Evolutionary conservation across 2,888 invertebrate species (phyloP), one percentile per base, ranked within the genome.

Genomic region (Busseola fusca): DNA sequence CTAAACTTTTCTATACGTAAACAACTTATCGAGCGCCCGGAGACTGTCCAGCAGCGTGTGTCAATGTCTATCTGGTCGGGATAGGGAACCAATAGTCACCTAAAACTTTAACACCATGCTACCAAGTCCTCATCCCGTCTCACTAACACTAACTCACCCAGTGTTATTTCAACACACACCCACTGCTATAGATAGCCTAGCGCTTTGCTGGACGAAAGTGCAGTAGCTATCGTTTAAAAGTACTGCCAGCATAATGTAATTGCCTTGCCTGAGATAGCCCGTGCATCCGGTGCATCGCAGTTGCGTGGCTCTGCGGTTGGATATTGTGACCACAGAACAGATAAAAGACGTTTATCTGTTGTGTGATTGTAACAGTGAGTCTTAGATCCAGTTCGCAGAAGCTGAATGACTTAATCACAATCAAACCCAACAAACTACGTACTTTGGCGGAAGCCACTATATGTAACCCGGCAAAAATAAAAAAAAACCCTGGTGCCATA

Each of bases 311-410:
- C 14, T 27, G 27, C 27, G 27, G 65, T n/a, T 25, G 37, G 63
- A 25, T 65, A 14, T n/a, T 21, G 16, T 12, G 42, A 3, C n/a
- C n/a, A n/a, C n/a, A n/a, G n/a, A n/a, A n/a, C n/a, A n/a, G n/a
- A n/a, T n/a, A n/a, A n/a, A n/a, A n/a, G n/a, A n/a, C n/a, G n/a
- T n/a, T n/a, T n/a, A n/a, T n/a, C n/a, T n/a, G n/a, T n/a, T n/a
- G n/a, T n/a, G n/a, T n/a, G n/a, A n/a, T n/a, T n/a, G n/a, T n/a
- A n/a, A n/a, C 66, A 37, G 66, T 6, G 48, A 37, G 34, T 12
- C 67, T 21, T 34, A 54, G 30, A 27, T 50, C 70, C 54, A 68
- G 62, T 69, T 50, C 14, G 52, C 45, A 64, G 63, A 42, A 37
- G 60, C 3, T 62, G 56, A n/a, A n/a, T n/a, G n/a, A n/a, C n/a